Conservation (phyloP, 2,113 vertebrate genomes). For the Uropsilus gracilis region DNA sequence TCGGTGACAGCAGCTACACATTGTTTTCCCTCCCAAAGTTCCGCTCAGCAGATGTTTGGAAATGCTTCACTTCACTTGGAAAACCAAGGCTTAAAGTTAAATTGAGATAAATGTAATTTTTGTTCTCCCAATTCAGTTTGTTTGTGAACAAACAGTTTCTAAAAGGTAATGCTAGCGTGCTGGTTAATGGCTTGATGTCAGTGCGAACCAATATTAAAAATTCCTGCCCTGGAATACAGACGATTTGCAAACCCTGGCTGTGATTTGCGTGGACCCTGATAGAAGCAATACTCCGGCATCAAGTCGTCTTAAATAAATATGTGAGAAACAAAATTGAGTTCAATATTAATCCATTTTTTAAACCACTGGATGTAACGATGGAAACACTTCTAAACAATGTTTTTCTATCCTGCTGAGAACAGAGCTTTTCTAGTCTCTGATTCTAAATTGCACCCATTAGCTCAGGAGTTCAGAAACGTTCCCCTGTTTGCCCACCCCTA, state of each 20-base stretch:
- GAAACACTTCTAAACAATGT: conserved; percentile 2
- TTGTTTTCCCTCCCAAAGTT: background rate
- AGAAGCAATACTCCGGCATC: conserved; percentile 37
- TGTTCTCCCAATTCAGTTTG: background rate
- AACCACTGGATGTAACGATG: background rate
- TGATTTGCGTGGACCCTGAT: conserved; percentile 38
- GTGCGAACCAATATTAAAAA: background rate
- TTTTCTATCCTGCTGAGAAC: conserved; percentile 10
- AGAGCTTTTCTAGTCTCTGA: background rate
- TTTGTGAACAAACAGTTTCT: background rate
- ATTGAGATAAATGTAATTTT: conserved; percentile 12
- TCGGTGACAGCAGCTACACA: background rate
- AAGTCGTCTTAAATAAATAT: conserved; percentile 10
- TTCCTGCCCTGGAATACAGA: background rate
- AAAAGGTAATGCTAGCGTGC: background rate
- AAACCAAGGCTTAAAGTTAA: background rate
- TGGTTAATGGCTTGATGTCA: conserved; percentile 6
- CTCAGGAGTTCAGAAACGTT: conserved; percentile 21
- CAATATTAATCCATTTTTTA: conserved; percentile 7
- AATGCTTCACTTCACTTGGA: background rate
- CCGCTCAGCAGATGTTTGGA: background rate
- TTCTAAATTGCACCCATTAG: conserved; percentile 48
- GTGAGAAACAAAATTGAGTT: conserved; percentile 20
- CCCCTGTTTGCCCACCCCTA: background rate
- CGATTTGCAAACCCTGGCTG: background rate